These are phyloP conservation scores for Microcaecilia unicolor DNA, from an alignment of 2,797 vertebrate genomes.

Conservation along the genomic window DNA sequence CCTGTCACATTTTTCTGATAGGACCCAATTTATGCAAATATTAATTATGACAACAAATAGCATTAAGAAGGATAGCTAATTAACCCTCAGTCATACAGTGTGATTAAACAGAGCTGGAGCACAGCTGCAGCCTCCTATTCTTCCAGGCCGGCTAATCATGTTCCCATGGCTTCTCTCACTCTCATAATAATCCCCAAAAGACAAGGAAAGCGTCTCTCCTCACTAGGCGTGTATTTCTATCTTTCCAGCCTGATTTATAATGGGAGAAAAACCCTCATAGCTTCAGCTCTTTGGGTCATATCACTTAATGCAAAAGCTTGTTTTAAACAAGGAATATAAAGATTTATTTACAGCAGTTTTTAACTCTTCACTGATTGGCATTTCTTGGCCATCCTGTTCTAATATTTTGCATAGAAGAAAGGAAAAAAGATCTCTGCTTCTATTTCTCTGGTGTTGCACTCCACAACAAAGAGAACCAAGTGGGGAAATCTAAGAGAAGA, in stretches of 20 bases:
- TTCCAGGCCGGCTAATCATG: constrained; percentile 28
- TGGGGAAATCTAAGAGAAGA: too few relatives aligned
- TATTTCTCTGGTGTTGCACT: too few relatives aligned
- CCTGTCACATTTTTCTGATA: constrained; percentile 36
- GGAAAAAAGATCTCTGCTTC: too few relatives aligned
- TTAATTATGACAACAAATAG: constrained; percentile 42
- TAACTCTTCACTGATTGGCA: too few relatives aligned
- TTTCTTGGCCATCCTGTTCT: too few relatives aligned
- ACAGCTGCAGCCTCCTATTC: constrained; percentile 41
- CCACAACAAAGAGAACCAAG: too few relatives aligned
- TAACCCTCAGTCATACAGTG: constrained; percentile 36
- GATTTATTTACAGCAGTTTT: constrained; percentile 18
- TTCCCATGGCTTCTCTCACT: constrained; percentile 29
- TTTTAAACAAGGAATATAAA: constrained; percentile 17
- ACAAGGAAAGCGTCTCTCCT: constrained; percentile 16
- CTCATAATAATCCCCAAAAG: constrained; percentile 17
- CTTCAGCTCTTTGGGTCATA: constrained; percentile 28
- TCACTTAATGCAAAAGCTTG: constrained; percentile 14
- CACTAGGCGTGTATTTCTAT: constrained; percentile 8
- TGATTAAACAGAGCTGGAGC: constrained; percentile 23
- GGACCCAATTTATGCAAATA: constrained; percentile 41
- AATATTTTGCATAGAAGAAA: too few relatives aligned
- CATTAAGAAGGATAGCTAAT: constrained; percentile 42
- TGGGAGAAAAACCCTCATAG: too few relatives aligned
- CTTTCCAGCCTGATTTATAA: too few relatives aligned